Conservation (phyloP, 2,888 invertebrate genomes). For the Phragmatobia fuliginosa region DNA sequence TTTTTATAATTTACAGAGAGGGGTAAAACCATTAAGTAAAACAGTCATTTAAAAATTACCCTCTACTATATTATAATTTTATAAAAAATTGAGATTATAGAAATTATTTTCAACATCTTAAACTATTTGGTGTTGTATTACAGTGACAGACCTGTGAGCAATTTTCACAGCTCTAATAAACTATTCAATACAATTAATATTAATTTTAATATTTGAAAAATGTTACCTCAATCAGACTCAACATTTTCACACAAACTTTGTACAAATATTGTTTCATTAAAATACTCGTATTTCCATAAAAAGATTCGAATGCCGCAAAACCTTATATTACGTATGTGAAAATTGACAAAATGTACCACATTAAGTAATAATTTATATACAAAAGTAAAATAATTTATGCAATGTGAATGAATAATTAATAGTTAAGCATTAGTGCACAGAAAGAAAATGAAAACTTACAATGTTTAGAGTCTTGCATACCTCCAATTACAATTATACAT, state of each 20-base stretch:
- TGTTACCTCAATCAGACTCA: conserved; percentile 78
- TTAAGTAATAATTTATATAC: conserved; percentile 66
- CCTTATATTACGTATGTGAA: conserved; percentile 78
- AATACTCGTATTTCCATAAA: conserved; percentile 58
- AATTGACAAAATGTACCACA: conserved; percentile 75
- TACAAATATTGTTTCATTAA: conserved; percentile 76
- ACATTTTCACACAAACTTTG: conserved; percentile 77
- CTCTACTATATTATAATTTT: conserved; percentile 45
- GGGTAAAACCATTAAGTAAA: conserved; percentile 14
- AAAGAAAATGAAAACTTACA: conserved; percentile 42
- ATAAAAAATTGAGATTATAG: conserved; percentile 54
- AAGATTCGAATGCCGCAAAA: conserved; percentile 55
- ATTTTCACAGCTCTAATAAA: conserved; percentile 68
- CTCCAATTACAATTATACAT: conserved; percentile 70
- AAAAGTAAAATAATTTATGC: conserved; percentile 53
- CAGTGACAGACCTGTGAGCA: conserved; percentile 71
- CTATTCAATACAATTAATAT: conserved; percentile 61
- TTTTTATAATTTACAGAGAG: neutral
- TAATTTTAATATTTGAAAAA: conserved; percentile 69
- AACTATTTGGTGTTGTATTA: conserved; percentile 83
- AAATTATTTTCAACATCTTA: conserved; percentile 67
- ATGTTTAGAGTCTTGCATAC: conserved; percentile 46
- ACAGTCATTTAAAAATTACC: conserved; percentile 23
- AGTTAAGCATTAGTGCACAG: conserved; percentile 59
- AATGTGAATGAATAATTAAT: conserved; percentile 51